These are phyloP conservation scores for Caranx ignobilis DNA, from an alignment of 2,113 vertebrate genomes.

Conservation along the genomic window DNA sequence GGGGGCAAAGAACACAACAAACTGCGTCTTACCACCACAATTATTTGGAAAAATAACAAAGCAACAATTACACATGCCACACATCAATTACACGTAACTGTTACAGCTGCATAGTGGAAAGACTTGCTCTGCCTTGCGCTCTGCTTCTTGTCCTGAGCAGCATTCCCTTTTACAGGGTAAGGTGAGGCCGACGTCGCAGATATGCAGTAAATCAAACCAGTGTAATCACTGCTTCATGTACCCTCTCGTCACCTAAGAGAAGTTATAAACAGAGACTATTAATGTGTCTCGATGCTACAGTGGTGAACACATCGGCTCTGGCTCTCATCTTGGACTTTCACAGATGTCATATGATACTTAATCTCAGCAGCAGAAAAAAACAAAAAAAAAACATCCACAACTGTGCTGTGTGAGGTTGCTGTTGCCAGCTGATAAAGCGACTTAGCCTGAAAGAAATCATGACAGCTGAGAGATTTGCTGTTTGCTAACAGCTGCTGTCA, in stretches of 20 bases:
- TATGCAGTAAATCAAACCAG: conserved; percentile 61
- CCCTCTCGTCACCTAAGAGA: conserved; percentile 39
- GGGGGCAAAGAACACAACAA: conserved; percentile 27
- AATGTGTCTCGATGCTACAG: conserved; percentile 40
- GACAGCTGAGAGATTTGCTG: conserved; percentile 25
- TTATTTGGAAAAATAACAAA: conserved; percentile 74
- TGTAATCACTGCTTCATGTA: conserved; percentile 65
- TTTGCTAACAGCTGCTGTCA: conserved; percentile 20
- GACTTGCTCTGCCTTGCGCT: conserved; percentile 27
- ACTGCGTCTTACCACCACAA: conserved; percentile 53
- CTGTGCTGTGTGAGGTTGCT: not conserved
- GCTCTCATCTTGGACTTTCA: conserved; percentile 37
- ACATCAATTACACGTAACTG: conserved; percentile 71
- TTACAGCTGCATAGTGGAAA: conserved; percentile 58
- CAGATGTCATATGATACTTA: not conserved
- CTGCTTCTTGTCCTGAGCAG: conserved; percentile 61
- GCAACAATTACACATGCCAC: conserved; percentile 72
- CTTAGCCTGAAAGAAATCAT: not conserved
- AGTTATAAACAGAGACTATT: conserved; percentile 62
- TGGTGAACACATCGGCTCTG: conserved; percentile 52
- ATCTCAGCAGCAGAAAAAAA: conserved; percentile 13
- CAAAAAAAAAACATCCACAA: not conserved
- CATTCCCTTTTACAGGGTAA: conserved; percentile 48
- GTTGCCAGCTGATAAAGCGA: not conserved
- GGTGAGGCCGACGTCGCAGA: conserved; percentile 31